Evolutionary conservation across 2,113 vertebrate species (phyloP).

Genomic region (Pristiophorus japonicus): DNA sequence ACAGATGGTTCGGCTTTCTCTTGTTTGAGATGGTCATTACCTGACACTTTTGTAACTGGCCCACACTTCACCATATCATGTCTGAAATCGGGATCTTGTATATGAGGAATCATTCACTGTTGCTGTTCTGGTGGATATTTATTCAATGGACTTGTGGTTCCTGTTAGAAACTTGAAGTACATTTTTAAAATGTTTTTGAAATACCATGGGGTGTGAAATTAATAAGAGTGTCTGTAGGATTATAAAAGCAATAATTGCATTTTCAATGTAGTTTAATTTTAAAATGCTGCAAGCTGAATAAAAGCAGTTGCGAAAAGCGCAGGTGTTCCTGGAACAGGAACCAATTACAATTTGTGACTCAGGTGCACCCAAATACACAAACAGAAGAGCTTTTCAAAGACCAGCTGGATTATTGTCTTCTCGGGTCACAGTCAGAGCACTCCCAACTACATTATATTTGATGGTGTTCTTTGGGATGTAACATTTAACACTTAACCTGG

Average conservation of each 20-base stretch:
- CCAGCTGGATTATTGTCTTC: not conserved
- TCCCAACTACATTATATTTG: not conserved
- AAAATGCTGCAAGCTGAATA: not conserved
- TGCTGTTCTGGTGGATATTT: not conserved
- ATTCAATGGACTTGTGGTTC: not conserved
- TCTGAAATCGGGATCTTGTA: not conserved
- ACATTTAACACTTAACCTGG: not conserved
- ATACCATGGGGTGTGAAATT: not conserved
- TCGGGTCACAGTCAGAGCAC: not conserved
- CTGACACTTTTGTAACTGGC: not conserved
- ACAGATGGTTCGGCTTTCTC: not conserved
- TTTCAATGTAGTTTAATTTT: not conserved
- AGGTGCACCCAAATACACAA: not conserved
- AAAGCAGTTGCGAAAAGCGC: not conserved
- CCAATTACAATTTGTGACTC: slow-evolving; percentile 10
- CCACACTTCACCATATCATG: not conserved
- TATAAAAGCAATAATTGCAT: not conserved
- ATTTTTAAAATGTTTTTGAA: not conserved
- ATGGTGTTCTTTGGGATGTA: not conserved
- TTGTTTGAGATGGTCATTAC: not conserved
- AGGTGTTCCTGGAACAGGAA: not conserved
- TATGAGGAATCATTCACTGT: not conserved
- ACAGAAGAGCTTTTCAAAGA: not conserved
- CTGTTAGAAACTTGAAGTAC: not conserved
- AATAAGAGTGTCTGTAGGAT: not conserved